Conservation (phyloP, 2,113 vertebrate genomes). For the Sebastes schlegelii region DNA sequence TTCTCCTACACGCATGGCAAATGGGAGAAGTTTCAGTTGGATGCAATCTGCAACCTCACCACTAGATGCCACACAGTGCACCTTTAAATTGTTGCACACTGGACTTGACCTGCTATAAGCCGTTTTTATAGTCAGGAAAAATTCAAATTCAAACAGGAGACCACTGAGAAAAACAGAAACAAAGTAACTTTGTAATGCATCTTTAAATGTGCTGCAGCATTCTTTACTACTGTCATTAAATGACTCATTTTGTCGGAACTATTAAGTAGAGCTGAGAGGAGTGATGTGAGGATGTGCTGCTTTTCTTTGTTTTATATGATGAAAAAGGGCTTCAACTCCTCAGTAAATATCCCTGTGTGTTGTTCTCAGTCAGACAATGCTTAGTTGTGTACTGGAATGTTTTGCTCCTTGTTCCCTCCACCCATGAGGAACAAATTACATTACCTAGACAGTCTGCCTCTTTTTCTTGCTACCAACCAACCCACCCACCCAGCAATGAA, state of each 20-base stretch:
- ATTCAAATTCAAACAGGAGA: background rate
- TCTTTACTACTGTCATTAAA: background rate
- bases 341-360: background rate
- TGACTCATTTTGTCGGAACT: background rate
- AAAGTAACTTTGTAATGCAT: too few relatives aligned
- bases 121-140: background rate
- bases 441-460: conserved; percentile 6
- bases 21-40: too few relatives aligned
- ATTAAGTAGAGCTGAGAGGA: background rate
- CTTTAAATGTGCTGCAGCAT: background rate
- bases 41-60: too few relatives aligned
- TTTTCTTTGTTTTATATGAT: background rate
- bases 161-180: background rate
- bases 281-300: background rate
- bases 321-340: background rate
- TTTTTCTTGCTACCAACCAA: background rate
- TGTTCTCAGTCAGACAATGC: background rate
- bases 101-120: background rate
- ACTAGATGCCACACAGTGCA: too few relatives aligned
- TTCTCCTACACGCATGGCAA: too few relatives aligned
- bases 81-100: background rate
- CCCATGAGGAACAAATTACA: background rate
- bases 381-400: background rate
- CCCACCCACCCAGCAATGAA: conserved; percentile 17
- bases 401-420: background rate